Evolutionary conservation across 2,113 vertebrate genomes (phyloP).

Genomic region (Helogale parvula): DNA sequence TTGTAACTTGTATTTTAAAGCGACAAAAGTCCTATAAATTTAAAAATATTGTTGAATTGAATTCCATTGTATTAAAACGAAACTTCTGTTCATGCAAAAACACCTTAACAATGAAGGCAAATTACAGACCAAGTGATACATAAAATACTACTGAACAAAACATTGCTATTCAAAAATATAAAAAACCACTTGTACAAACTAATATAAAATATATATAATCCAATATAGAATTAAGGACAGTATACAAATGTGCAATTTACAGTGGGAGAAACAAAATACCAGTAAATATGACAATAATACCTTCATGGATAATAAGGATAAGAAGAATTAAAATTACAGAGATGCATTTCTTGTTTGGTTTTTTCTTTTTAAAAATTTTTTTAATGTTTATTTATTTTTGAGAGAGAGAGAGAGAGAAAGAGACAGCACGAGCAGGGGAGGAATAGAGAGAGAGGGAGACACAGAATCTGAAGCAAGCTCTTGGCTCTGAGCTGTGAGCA

Average conservation of each 20-base stretch:
- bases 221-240: neutral
- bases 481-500: too few species aligned
- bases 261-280: neutral
- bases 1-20: neutral
- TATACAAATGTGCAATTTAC: neutral
- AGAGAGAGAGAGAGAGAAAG: too few species aligned
- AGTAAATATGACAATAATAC: neutral
- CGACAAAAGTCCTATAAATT: neutral
- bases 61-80: neutral
- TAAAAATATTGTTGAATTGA: neutral
- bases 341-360: neutral
- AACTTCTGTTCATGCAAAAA: neutral
- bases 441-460: too few species aligned
- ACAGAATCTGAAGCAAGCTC: too few species aligned
- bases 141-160: neutral
- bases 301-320: neutral
- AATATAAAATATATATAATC: neutral
- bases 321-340: neutral
- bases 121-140: neutral
- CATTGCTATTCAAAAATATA: neutral
- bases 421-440: too few species aligned
- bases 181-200: neutral
- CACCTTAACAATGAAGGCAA: neutral
- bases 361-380: too few species aligned
- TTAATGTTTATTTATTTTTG: too few species aligned